Base-by-base conservation (phyloP, 2,888 invertebrate genomes). In the Blomia tropicalis region DNA sequence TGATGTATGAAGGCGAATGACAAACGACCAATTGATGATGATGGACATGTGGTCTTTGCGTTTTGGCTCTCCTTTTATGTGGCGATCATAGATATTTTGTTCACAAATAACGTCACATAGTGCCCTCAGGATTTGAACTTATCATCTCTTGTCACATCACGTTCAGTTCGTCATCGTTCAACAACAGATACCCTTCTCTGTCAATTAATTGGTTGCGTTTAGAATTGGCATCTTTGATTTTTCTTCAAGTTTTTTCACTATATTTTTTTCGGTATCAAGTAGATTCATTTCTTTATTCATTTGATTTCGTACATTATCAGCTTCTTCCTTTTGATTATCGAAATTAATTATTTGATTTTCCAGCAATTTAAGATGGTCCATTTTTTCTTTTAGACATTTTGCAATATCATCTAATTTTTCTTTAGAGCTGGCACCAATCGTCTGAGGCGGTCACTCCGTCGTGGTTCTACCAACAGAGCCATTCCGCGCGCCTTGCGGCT, bases 391-490 rank as follows among this genome's bases (percentile, higher is more conserved):
- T 43, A 64, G 54, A 5, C 63, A 58, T 70, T 83, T 82, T 36
- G 80, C 78, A 2, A 87, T 78, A 22, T 75, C 76, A 61, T 93
- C 89, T 68, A 92, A 79, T 65, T 87, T 88, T 72, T 87, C 89
- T 69, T 90, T 90, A 72, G 91, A 95, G 71, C 84, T 84, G 0
- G 85, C 83, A 0, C n/a, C n/a, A n/a, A n/a, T n/a, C n/a, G n/a
- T n/a, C n/a, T n/a, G n/a, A n/a, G n/a, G n/a, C n/a, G n/a, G n/a
- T n/a, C n/a, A n/a, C n/a, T n/a, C n/a, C n/a, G n/a, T n/a, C n/a
- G n/a, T n/a, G n/a, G n/a, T n/a, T n/a, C n/a, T n/a, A n/a, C n/a
- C n/a, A n/a, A n/a, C n/a, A n/a, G n/a, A n/a, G n/a, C n/a, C n/a
- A n/a, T n/a, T n/a, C n/a, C n/a, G n/a, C n/a, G n/a, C n/a, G n/a